Base-by-base conservation (phyloP, 2,888 invertebrate genomes). In the Apantesis nais region DNA sequence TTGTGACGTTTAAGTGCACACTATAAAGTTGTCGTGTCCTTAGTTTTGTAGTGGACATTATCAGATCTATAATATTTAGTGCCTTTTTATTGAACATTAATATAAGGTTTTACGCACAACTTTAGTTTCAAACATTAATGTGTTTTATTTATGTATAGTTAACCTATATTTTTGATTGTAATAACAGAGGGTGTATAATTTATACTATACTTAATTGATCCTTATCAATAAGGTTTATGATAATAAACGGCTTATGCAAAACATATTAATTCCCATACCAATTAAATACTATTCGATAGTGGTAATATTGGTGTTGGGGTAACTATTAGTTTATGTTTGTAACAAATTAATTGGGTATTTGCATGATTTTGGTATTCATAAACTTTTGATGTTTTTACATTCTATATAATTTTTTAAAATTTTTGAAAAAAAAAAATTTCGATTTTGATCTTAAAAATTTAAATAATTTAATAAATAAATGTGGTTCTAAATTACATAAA, bases 101-200 rank as follows among this genome's bases (percentile, higher is more conserved):
- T n/a, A 52, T 52, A 52, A 2, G 48, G 12, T n/a, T 52, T 9
- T 11, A 52, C 9, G 12, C 9, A n/a, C 9, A 52, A 52, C n/a
- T 52, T 52, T 52, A n/a, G 52, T n/a, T n/a, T 52, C 11, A n/a
- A 61, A 31, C 34, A 22, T 61, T 11, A 25, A 93, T 92, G 82
- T 88, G 88, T 85, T 83, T 89, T 81, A 89, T 92, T 92, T 86
- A 85, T 85, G 83, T 86, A 84, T 68, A 68, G 75, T 88, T 83
- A 87, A 84, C 72, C 68, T 75, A 88, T 83, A 86, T 85, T 86
- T 83, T 81, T 83, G 84, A 87, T 90, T 89, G 88, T 85, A 85
- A 83, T 86, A 90, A 89, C 85, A 88, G 84, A 82, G 78, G 78
- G 9, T 75, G 77, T 86, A 86, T 90, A 90, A 92, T 91, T 92